These are phyloP conservation scores for Ondatra zibethicus DNA, from an alignment of 2,113 vertebrate genomes.

Conservation along the genomic window DNA sequence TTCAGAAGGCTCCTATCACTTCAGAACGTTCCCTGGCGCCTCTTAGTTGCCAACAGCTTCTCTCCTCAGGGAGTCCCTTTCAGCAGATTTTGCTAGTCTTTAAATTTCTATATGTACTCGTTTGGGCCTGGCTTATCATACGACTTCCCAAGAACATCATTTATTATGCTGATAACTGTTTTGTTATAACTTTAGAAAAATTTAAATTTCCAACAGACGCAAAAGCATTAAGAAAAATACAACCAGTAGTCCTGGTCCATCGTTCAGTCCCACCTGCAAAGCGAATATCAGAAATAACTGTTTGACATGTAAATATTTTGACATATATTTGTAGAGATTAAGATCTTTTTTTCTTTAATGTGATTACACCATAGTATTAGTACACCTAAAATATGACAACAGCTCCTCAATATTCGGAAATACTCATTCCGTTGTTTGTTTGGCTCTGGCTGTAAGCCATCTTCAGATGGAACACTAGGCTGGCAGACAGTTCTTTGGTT, in stretches of 20 bases:
- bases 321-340: not conserved
- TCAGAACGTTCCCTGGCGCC: not conserved
- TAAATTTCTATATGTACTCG: not conserved
- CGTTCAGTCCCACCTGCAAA: not conserved
- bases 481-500: not conserved
- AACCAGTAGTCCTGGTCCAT: not conserved
- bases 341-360: not conserved
- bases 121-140: not conserved
- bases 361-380: not conserved
- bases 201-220: not conserved
- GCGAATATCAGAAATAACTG: not conserved
- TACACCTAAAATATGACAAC: not conserved
- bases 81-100: not conserved
- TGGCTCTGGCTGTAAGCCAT: not conserved
- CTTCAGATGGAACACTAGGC: not conserved
- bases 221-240: not conserved
- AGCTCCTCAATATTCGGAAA: not conserved
- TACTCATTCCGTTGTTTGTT: not conserved
- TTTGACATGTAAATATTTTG: constrained; percentile 23
- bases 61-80: not conserved
- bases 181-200: not conserved
- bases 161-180: not conserved
- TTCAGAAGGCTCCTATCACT: not conserved
- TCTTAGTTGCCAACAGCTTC: not conserved
- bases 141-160: not conserved